phyloP scores from a whole-genome alignment of 2,113 vertebrate species.

The Entosphenus tridentatus region DNA sequence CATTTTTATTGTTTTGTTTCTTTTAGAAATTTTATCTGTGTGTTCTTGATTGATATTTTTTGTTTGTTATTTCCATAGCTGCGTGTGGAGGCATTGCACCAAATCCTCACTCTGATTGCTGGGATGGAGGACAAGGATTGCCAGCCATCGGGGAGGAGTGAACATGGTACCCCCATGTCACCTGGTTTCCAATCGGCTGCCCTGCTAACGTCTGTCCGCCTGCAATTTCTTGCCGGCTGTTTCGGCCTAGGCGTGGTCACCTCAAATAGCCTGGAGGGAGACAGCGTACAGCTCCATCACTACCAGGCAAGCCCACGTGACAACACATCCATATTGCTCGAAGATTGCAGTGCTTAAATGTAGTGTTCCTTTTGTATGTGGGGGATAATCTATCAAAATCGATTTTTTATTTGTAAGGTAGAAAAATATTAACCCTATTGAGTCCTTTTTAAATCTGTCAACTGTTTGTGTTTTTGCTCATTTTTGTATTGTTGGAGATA shows the following conservation, averaged over 20 bases:
- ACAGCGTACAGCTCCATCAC: slow-evolving; percentile 71
- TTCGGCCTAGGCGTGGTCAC: slow-evolving; percentile 72
- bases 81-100: slow-evolving; percentile 79
- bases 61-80: slow-evolving; percentile 26
- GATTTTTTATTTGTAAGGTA: too few species aligned
- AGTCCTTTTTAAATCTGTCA: background rate
- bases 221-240: slow-evolving; percentile 86
- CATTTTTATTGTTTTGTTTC: too few species aligned
- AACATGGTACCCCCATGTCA: slow-evolving; percentile 21
- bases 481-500: too few species aligned
- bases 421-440: too few species aligned
- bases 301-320: slow-evolving; percentile 41
- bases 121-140: slow-evolving; percentile 91
- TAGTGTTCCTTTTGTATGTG: background rate
- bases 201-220: slow-evolving; percentile 67
- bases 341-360: background rate
- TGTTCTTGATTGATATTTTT: background rate
- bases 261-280: slow-evolving; percentile 42
- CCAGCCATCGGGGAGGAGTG: slow-evolving; percentile 16
- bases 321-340: background rate
- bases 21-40: too few species aligned
- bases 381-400: background rate
- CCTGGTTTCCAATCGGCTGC: slow-evolving; percentile 54
- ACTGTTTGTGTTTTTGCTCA: background rate
- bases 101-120: slow-evolving; percentile 71